A percentile compares a stretch with the other conserved stretches of the same genome.
Conservation (phyloP, 2,888 invertebrate genomes). For the Stenolophus ochropezus region DNA sequence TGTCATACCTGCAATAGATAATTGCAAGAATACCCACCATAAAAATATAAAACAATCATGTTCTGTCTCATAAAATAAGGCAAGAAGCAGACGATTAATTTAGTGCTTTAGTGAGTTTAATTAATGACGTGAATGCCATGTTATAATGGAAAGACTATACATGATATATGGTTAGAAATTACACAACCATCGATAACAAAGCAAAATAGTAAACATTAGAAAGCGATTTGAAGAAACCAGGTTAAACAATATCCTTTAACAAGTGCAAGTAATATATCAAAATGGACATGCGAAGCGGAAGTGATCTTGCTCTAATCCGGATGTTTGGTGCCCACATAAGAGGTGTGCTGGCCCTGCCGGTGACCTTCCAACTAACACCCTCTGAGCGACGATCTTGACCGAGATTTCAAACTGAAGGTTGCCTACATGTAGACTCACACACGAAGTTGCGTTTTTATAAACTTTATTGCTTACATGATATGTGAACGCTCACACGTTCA, state of each 20-base stretch:
- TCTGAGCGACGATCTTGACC: constrained; percentile 36
- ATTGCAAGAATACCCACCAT: no score
- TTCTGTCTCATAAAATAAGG: no score
- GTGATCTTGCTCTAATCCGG: constrained; percentile 32
- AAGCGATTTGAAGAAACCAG: background rate
- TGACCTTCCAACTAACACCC: constrained; percentile 31
- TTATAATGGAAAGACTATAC: no score
- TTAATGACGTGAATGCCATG: no score
- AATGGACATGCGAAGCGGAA: constrained; percentile 34
- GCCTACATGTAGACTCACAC: background rate
- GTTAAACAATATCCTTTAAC: constrained; percentile 14
- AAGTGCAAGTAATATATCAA: constrained; percentile 25
- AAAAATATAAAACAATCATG: no score
- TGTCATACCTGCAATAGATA: no score
- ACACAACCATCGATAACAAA: no score
- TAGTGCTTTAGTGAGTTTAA: no score
- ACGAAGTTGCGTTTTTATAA: background rate
- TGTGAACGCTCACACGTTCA: background rate
- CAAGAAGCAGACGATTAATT: no score
- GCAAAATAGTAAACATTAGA: no score
- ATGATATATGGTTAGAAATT: no score
- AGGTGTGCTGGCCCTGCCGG: constrained; percentile 29
- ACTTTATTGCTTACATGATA: constrained; percentile 13
- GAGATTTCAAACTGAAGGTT: constrained; percentile 15
- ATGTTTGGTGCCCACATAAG: background rate